These are phyloP conservation scores for Triplophysa bombifrons DNA, from an alignment of 2,797 vertebrate species.

Conservation along the genomic window DNA sequence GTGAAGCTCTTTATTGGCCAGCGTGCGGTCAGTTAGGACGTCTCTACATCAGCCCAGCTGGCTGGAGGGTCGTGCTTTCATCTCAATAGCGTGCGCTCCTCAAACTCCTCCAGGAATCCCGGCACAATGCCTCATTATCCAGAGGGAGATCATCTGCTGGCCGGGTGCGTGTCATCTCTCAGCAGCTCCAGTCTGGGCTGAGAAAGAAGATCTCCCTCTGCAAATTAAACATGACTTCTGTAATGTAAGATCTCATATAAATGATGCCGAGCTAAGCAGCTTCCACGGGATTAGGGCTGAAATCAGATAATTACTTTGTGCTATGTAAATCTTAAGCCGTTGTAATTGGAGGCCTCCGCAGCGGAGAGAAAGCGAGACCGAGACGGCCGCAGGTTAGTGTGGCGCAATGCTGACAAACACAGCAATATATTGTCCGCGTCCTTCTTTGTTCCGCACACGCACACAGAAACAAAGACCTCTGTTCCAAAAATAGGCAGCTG, in stretches of 20 bases:
- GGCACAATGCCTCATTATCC: slow-evolving; percentile 47
- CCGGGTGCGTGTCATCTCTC: slow-evolving; percentile 45
- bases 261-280: slow-evolving; percentile 49
- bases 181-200: slow-evolving; percentile 28
- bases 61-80: slow-evolving; percentile 32
- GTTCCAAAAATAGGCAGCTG: too few relatives aligned
- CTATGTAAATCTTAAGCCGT: slow-evolving; percentile 40
- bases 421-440: slow-evolving; percentile 23
- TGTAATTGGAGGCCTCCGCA: slow-evolving; percentile 50
- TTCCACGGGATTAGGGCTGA: slow-evolving; percentile 36
- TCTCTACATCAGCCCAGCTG: slow-evolving; percentile 33
- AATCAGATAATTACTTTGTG: slow-evolving; percentile 45
- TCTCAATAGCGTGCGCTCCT: slow-evolving; percentile 27
- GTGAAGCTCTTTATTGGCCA: slow-evolving; percentile 10
- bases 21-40: slow-evolving; percentile 26
- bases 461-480: neutral
- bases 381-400: slow-evolving; percentile 22
- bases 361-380: slow-evolving; percentile 15
- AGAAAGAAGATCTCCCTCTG: slow-evolving; percentile 45
- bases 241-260: slow-evolving; percentile 48
- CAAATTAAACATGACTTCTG: slow-evolving; percentile 50
- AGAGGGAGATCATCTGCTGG: slow-evolving; percentile 33
- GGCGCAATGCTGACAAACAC: slow-evolving; percentile 25
- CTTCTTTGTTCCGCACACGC: slow-evolving; percentile 22
- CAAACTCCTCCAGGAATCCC: slow-evolving; percentile 28